Conservation (phyloP, 2,888 invertebrate genomes). For the Trichogramma dendrolimi region DNA sequence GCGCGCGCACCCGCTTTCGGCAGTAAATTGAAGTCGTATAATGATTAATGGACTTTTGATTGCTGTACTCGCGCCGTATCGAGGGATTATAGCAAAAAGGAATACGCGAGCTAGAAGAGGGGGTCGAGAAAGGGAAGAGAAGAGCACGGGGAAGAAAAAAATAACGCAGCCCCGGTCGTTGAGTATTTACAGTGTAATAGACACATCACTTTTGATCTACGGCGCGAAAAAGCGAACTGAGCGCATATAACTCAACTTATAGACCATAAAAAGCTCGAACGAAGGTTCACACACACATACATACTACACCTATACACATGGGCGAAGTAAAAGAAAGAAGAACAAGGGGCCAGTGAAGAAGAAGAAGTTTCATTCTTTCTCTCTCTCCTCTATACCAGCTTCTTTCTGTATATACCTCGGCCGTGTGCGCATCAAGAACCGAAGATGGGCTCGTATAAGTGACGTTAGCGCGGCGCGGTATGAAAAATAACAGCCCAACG, state of each 20-base stretch:
- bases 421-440: constrained; percentile 18
- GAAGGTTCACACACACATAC: not conserved
- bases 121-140: constrained; percentile 3
- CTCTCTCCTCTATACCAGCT: no score
- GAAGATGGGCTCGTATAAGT: constrained; percentile 35
- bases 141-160: constrained; percentile 24
- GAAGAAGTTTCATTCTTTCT: no score
- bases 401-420: not conserved
- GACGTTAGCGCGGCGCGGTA: constrained; percentile 39
- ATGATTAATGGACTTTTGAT: constrained; percentile 30
- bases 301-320: constrained; percentile 17
- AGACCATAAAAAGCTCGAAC: constrained; percentile 48
- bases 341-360: constrained; percentile 19
- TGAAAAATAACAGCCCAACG: constrained; percentile 50
- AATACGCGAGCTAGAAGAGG: constrained; percentile 11
- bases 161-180: constrained; percentile 33
- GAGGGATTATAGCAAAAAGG: not conserved
- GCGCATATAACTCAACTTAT: constrained; percentile 45
- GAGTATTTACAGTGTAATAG: constrained; percentile 48
- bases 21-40: constrained; percentile 24
- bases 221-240: constrained; percentile 23
- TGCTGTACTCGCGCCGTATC: constrained; percentile 17
- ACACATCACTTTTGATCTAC: constrained; percentile 51
- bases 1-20: constrained; percentile 4
- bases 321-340: constrained; percentile 29